Base-by-base conservation (phyloP, 2,888 invertebrate species). In the Pegoplata infirma region DNA sequence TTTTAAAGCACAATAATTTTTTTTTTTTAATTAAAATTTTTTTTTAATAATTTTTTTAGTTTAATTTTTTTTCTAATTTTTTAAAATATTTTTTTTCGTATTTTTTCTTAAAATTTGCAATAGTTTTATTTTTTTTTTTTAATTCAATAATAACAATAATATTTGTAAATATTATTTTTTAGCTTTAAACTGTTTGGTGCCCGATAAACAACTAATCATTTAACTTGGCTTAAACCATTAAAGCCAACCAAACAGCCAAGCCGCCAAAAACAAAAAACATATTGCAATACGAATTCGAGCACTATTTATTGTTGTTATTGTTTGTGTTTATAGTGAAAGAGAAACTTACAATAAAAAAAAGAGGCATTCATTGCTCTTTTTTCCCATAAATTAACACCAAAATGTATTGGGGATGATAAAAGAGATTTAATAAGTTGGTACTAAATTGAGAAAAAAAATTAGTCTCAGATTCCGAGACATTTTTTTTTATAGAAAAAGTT, bases 151-250 rank as follows among this genome's bases (percentile, higher is more conserved):
- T n/a, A n/a, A n/a, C n/a, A n/a, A n/a, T n/a, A n/a, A n/a, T n/a
- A n/a, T n/a, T n/a, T n/a, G n/a, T n/a, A n/a, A n/a, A n/a, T 36
- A 14, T 23, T 14, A 28, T 23, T 23, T 49, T 23, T 36, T 23
- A 46, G 63, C 40, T 68, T 25, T 49, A 68, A 64, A 68, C 75
- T 56, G 67, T 61, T 55, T 71, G 75, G 71, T 28, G 67, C 66
- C 46, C 23, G 47, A 61, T 67, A 28, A 67, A 53, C 75, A 71
- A 79, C 75, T 75, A 64, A 72, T 63, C 63, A 58, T 59, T 71
- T 16, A 79, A 79, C 53, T 75, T 79, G 79, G 79, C 75, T 79
- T 67, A 79, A 75, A 75, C 49, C 47, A 79, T 51, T 72, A 56
- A 55, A 67, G 28, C 56, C 56, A 55, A 17, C 55, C n/a, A n/a